Evolutionary conservation across 2,888 invertebrate species (phyloP).

Genomic region (Serrognathus titanus): DNA sequence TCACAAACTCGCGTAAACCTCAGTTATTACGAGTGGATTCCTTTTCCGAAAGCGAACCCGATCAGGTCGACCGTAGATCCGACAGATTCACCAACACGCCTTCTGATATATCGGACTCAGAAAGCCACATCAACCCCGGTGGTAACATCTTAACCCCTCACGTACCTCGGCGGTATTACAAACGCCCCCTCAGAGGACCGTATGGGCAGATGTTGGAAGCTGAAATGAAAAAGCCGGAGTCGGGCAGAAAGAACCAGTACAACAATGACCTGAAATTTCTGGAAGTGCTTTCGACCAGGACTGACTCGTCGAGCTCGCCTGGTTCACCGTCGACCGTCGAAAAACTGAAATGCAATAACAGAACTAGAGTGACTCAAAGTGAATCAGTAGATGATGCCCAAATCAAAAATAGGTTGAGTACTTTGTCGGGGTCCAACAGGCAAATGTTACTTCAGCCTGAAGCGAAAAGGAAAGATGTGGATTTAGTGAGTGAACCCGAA

Average conservation of each 20-base stretch:
- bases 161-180: conserved; percentile 66
- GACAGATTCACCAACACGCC: conserved; percentile 50
- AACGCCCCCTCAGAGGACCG: conserved; percentile 70
- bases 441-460: conserved; percentile 22
- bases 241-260: conserved; percentile 52
- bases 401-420: conserved; percentile 33
- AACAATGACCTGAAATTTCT: conserved; percentile 58
- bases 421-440: conserved; percentile 28
- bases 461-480: conserved; percentile 44
- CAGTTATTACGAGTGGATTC: conserved; percentile 57
- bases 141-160: conserved; percentile 50
- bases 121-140: conserved; percentile 48
- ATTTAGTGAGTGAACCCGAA: conserved; percentile 17
- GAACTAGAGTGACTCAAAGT: conserved; percentile 43
- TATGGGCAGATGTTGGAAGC: conserved; percentile 79
- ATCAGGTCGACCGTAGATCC: conserved; percentile 57
- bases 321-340: conserved; percentile 33
- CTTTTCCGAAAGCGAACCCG: conserved; percentile 70
- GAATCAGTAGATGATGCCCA: conserved; percentile 57
- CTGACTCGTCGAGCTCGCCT: conserved; percentile 32
- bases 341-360: conserved; percentile 36
- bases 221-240: conserved; percentile 71
- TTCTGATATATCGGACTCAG: conserved; percentile 63
- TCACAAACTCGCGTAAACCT: conserved; percentile 2
- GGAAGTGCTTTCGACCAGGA: conserved; percentile 45